These are phyloP conservation scores for Agriotes lineatus DNA, from an alignment of 2,888 invertebrate species.

Conservation along the genomic window DNA sequence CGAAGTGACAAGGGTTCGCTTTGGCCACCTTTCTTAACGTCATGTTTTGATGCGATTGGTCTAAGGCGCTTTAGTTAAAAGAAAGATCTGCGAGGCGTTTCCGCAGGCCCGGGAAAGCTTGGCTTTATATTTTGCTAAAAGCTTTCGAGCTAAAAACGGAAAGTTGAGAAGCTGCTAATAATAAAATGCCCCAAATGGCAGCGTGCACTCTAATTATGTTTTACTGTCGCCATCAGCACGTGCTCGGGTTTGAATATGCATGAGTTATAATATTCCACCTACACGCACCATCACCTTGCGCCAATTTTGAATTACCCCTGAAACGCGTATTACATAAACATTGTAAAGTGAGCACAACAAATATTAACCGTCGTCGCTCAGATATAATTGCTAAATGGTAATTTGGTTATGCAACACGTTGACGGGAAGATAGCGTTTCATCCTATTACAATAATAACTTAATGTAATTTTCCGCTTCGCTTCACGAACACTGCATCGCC, in stretches of 20 bases:
- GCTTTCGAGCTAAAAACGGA: not conserved
- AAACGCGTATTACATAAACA: conserved; percentile 11
- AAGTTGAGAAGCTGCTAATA: not conserved
- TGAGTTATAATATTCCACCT: conserved; percentile 15
- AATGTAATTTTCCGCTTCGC: conserved; percentile 20
- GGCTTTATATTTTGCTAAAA: no score
- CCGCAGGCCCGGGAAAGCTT: not conserved
- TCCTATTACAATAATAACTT: conserved; percentile 19
- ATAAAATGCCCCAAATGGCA: not conserved
- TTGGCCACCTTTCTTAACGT: not conserved
- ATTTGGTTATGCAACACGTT: conserved; percentile 24
- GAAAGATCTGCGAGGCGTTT: not conserved
- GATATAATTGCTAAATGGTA: conserved; percentile 22
- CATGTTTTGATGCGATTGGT: not conserved
- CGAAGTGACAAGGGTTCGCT: no score
- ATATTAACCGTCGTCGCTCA: conserved; percentile 18
- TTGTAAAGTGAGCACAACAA: conserved; percentile 18
- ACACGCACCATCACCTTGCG: conserved; percentile 14
- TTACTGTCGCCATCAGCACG: conserved; percentile 4
- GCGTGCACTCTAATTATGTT: not conserved
- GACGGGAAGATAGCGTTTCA: conserved; percentile 19
- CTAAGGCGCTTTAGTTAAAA: not conserved
- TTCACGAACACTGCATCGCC: conserved; percentile 5
- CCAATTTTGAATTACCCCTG: conserved; percentile 6
- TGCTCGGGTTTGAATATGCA: conserved; percentile 4